Conservation (phyloP, 2,797 vertebrate genomes). For the Crocidura indochinensis region DNA sequence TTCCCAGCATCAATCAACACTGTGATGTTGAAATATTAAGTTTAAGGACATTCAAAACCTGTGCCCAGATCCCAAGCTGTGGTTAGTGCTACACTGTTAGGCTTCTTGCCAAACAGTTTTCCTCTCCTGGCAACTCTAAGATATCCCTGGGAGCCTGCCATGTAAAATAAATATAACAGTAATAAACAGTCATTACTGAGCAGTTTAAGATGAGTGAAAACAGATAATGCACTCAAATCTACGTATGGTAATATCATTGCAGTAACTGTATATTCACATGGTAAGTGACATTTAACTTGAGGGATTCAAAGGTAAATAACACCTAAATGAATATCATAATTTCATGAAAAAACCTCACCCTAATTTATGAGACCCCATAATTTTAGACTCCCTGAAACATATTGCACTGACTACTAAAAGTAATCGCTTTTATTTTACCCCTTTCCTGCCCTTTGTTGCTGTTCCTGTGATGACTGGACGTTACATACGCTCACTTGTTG, state of each 20-base stretch:
- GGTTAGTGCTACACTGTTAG: not conserved
- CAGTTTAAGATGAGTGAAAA: slow-evolving; percentile 53
- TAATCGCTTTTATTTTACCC: too few species aligned
- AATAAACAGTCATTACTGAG: slow-evolving; percentile 62
- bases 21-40: slow-evolving; percentile 50
- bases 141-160: slow-evolving; percentile 21
- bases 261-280: slow-evolving; percentile 55
- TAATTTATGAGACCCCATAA: slow-evolving; percentile 59
- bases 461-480: too few species aligned
- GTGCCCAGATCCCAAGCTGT: slow-evolving; percentile 31
- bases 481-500: too few species aligned
- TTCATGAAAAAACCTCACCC: slow-evolving; percentile 37
- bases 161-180: slow-evolving; percentile 60
- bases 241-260: not conserved
- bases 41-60: slow-evolving; percentile 64
- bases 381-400: slow-evolving; percentile 58
- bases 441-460: too few species aligned
- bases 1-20: slow-evolving; percentile 49
- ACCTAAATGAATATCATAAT: slow-evolving; percentile 43
- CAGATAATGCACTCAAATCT: slow-evolving; percentile 16
- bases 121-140: slow-evolving; percentile 42
- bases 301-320: slow-evolving; percentile 44
- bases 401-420: not conserved
- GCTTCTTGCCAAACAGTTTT: slow-evolving; percentile 61
- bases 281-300: slow-evolving; percentile 64